Conservation (phyloP, 2,797 vertebrate genomes). For the Ctenosaura bakeri region DNA sequence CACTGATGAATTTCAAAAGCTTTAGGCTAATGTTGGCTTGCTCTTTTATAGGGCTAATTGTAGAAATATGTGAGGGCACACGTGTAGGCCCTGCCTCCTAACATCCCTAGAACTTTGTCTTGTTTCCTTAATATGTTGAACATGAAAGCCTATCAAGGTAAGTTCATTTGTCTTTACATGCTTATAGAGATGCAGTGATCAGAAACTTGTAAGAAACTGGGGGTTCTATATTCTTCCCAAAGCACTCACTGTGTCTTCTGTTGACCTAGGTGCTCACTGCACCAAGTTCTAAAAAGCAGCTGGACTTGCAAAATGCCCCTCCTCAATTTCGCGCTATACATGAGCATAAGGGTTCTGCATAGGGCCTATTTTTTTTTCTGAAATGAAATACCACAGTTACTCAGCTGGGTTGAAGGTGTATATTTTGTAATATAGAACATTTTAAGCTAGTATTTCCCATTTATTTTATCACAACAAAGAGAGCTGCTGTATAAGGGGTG, state of each 20-base stretch:
- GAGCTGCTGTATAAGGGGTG: conserved; percentile 59
- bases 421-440: conserved; percentile 64
- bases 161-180: too few species aligned
- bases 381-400: conserved; percentile 66
- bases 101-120: too few species aligned
- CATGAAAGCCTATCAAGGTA: too few species aligned
- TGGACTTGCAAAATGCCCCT: neutral
- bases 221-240: neutral
- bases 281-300: neutral
- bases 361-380: conserved; percentile 34
- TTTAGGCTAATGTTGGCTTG: too few species aligned
- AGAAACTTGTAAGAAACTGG: too few species aligned
- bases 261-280: neutral
- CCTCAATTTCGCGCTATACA: neutral
- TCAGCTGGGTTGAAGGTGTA: conserved; percentile 42
- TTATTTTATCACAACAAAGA: conserved; percentile 67
- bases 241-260: neutral
- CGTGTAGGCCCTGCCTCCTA: too few species aligned
- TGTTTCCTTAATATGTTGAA: too few species aligned
- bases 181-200: too few species aligned
- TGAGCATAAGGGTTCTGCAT: conserved; percentile 18
- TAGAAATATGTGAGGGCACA: too few species aligned
- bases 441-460: conserved; percentile 65
- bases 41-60: too few species aligned
- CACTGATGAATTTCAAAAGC: conserved; percentile 37